phyloP scores from a whole-genome alignment of 1,140 invertebrate species.

The Drosophila busckii region DNA sequence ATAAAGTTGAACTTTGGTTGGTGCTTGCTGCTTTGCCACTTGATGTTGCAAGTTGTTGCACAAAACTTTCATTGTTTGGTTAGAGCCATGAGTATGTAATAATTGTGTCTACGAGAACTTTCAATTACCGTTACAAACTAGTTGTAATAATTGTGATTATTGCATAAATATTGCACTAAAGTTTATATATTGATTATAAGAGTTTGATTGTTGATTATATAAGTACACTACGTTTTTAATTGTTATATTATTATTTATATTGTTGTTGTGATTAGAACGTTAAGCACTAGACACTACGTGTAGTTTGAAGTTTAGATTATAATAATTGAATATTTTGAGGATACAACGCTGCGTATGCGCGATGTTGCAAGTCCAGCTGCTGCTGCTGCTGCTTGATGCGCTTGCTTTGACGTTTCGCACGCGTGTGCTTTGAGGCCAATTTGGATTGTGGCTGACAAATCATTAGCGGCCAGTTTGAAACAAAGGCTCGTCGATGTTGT shows the following conservation, averaged over 20 bases:
- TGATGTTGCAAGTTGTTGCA: too few relatives aligned
- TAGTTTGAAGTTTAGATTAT: neutral
- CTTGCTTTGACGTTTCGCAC: constrained; percentile 56
- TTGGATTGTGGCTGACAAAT: constrained; percentile 39
- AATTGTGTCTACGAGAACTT: constrained; percentile 48
- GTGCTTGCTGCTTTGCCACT: too few relatives aligned
- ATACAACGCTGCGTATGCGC: constrained; percentile 30
- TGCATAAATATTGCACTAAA: constrained; percentile 15
- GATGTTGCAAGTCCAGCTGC: constrained; percentile 9
- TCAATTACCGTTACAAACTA: constrained; percentile 29
- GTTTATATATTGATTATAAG: constrained; percentile 22
- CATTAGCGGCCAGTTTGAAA: constrained; percentile 55
- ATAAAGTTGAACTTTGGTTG: too few relatives aligned
- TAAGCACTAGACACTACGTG: constrained; percentile 22
- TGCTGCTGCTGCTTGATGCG: constrained; percentile 35
- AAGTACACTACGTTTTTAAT: neutral
- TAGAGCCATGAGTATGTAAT: constrained; percentile 1
- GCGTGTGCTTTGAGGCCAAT: constrained; percentile 49
- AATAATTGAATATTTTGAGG: neutral
- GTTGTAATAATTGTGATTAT: constrained; percentile 1
- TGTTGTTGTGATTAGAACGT: neutral
- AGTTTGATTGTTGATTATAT: constrained; percentile 23
- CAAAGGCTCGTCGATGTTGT: constrained; percentile 20
- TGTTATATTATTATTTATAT: constrained; percentile 13
- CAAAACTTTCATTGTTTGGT: constrained; percentile 1